Evolutionary conservation across 1,140 invertebrate species (phyloP), one percentile per base, ranked within the genome.

Genomic region (Pachyrhynchus sulphureomaculatus): DNA sequence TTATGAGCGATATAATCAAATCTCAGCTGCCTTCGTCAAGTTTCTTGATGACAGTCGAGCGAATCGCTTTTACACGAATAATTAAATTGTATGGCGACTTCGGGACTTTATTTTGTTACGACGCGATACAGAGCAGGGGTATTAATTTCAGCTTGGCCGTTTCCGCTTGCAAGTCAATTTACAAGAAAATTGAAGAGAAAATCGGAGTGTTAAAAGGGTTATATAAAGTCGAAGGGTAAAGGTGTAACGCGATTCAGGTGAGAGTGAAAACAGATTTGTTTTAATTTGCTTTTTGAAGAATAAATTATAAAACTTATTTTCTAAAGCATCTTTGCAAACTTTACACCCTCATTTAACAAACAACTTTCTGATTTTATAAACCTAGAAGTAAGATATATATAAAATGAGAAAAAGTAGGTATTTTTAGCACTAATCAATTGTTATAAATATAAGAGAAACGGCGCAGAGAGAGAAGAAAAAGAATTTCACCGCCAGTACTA

Each of bases 31-130:
- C 48, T 51, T 42, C 36, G 36, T 59, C 34, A 42, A 52, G 47
- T 59, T 51, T 42, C 57, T 37, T 18, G 37, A 59, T 52, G 57
- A 41, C 32, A 48, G 34, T 39, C 17, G 45, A 41, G 44, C n/a
- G 18, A 59, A 59, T 59, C 45, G 57, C 57, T 59, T 59, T 59
- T 59, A 49, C 45, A 44, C 47, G 57, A 52, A 44, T 59, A 59
- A 59, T 59, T 59, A 52, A 59, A 59, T 59, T 59, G 48, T 52
- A 59, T 52, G 57, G 57, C 57, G 57, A 59, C 57, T 51, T 51
- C 34, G 47, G 48, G 37, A 59, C 57, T 52, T 59, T 59, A 59
- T 59, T 59, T 59, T 52, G 57, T 59, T 59, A 59, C 21, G 18
- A 51, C 23, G 47, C 57, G 15, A 59, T 51, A 49, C 34, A 15